Conservation (phyloP, 2,888 invertebrate genomes). For the Nomada lathburiana region DNA sequence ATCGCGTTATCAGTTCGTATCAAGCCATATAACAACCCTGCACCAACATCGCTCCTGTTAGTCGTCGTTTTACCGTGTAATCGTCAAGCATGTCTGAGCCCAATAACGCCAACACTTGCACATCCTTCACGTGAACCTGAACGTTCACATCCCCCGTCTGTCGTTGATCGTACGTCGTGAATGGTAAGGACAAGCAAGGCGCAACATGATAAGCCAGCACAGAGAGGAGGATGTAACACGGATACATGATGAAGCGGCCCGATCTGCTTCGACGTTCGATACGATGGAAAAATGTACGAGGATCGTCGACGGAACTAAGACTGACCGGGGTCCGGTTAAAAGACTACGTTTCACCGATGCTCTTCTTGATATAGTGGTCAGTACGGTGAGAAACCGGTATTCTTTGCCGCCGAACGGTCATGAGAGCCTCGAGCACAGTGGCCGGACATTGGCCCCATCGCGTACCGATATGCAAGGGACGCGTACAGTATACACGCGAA, state of each 20-base stretch:
- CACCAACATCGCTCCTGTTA: background rate
- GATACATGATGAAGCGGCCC: conserved; percentile 43
- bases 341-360: conserved; percentile 43
- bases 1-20: conserved; percentile 65
- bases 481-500: conserved; percentile 1
- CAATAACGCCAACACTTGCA: conserved; percentile 90
- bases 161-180: conserved; percentile 88
- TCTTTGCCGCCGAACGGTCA: conserved; percentile 60
- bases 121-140: conserved; percentile 91
- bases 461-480: conserved; percentile 37
- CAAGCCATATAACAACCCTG: conserved; percentile 37
- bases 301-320: conserved; percentile 41
- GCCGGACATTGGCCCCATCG: conserved; percentile 71
- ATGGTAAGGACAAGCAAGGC: conserved; percentile 81
- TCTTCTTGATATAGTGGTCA: conserved; percentile 55
- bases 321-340: conserved; percentile 41
- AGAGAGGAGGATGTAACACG: conserved; percentile 81
- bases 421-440: conserved; percentile 59
- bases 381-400: conserved; percentile 70
- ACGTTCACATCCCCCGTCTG: conserved; percentile 93
- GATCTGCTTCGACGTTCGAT: background rate
- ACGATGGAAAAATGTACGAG: conserved; percentile 48
- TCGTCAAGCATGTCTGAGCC: conserved; percentile 87
- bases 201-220: conserved; percentile 79
- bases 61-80: conserved; percentile 85